These are phyloP conservation scores for Cabera pusaria DNA, from an alignment of 2,888 invertebrate genomes.

Conservation along the genomic window DNA sequence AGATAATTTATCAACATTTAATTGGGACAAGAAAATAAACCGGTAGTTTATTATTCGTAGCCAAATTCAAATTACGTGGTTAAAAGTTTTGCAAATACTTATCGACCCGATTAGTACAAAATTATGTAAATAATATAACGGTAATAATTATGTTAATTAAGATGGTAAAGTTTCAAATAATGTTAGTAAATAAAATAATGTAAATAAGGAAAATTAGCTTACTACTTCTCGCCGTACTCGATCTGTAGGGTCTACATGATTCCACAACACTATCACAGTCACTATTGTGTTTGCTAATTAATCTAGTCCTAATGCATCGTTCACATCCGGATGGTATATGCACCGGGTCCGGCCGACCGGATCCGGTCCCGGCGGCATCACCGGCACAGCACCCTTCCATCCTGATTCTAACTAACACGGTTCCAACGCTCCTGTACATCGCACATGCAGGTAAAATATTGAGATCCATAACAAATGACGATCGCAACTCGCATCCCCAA, in stretches of 20 bases:
- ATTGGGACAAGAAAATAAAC: too few relatives aligned
- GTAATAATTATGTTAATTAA: too few relatives aligned
- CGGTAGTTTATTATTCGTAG: too few relatives aligned
- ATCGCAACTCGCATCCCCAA: conserved; percentile 69
- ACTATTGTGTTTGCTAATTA: conserved; percentile 65
- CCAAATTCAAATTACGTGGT: too few relatives aligned
- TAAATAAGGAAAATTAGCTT: conserved; percentile 48
- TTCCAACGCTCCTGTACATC: conserved; percentile 60
- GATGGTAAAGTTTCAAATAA: not conserved
- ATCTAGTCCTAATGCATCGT: conserved; percentile 71
- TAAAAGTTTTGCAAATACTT: too few relatives aligned
- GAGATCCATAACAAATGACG: conserved; percentile 66
- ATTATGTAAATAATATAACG: too few relatives aligned
- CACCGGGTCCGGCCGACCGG: conserved; percentile 41
- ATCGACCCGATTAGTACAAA: too few relatives aligned
- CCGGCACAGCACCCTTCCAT: conserved; percentile 56
- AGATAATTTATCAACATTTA: too few relatives aligned
- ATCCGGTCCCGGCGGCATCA: conserved; percentile 33
- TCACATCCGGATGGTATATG: conserved; percentile 63
- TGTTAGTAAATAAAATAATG: conserved; percentile 7
- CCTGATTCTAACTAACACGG: conserved; percentile 68
- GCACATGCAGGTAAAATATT: conserved; percentile 68
- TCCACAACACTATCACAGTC: conserved; percentile 75
- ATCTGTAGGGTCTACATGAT: conserved; percentile 63
- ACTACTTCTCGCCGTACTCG: conserved; percentile 71